phyloP scores from a whole-genome alignment of 2,113 vertebrate genomes.

The Scopus umbretta region DNA sequence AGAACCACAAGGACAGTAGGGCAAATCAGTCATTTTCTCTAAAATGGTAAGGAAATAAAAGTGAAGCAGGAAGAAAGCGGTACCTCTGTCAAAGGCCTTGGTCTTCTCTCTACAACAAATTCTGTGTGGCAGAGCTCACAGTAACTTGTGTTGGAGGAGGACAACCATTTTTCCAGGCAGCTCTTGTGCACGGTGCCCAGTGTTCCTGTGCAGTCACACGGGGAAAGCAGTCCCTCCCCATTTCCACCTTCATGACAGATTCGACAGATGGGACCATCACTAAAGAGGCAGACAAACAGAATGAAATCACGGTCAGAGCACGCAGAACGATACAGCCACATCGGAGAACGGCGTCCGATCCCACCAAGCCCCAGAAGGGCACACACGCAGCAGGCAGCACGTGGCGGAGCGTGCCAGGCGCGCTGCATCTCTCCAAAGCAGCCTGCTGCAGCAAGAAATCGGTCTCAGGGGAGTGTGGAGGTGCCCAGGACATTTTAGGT shows the following conservation, averaged over 20 bases:
- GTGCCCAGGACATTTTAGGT: not conserved
- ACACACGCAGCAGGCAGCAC: fast-evolving
- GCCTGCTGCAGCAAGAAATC: not conserved
- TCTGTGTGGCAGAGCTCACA: constrained; percentile 96
- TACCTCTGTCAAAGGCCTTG: constrained; percentile 92
- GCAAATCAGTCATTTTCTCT: not conserved
- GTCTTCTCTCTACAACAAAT: constrained; percentile 90
- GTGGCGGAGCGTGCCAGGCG: not conserved
- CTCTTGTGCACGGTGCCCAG: constrained; percentile 93
- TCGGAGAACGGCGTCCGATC: fast-evolving
- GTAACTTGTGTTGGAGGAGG: constrained; percentile 97
- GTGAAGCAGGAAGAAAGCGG: not conserved
- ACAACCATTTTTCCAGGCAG: constrained; percentile 96
- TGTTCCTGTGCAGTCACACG: constrained; percentile 91
- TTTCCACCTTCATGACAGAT: constrained; percentile 93
- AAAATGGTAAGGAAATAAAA: not conserved
- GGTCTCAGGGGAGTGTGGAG: not conserved
- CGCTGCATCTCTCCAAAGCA: not conserved
- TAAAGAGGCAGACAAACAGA: constrained; percentile 44
- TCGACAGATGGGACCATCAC: constrained; percentile 94
- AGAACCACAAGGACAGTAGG: not conserved
- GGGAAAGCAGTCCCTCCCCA: constrained; percentile 86
- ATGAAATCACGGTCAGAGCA: not conserved
- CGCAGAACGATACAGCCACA: not conserved
- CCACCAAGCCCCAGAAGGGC: not conserved